A percentile compares a stretch with the other conserved stretches of the same genome.
These are phyloP conservation scores for Diabrotica virgifera DNA, from an alignment of 1,140 invertebrate genomes.

Conservation along the genomic window DNA sequence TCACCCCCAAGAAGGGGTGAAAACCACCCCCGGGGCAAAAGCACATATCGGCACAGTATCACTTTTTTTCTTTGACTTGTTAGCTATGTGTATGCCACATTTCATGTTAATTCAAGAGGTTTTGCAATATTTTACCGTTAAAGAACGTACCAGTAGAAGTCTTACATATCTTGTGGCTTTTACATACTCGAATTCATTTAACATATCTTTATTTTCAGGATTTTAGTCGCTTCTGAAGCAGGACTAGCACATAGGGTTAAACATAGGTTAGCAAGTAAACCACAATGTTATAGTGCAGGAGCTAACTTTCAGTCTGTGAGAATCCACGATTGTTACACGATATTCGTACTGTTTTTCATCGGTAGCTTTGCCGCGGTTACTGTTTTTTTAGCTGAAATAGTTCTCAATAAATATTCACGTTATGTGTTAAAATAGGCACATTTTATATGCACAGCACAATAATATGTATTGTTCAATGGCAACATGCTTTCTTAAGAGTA, in stretches of 20 bases:
- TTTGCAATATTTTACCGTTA: too few relatives aligned
- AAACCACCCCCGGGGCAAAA: too few relatives aligned
- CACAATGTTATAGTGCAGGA: slow-evolving; percentile 30
- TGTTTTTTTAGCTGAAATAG: slow-evolving; percentile 4
- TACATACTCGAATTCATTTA: background rate
- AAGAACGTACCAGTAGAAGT: background rate
- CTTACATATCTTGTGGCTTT: background rate
- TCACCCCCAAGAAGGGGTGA: too few relatives aligned
- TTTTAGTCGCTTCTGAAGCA: slow-evolving; percentile 30
- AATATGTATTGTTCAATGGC: too few relatives aligned
- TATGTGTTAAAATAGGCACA: too few relatives aligned
- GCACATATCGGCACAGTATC: too few relatives aligned
- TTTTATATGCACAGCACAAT: too few relatives aligned
- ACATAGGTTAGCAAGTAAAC: slow-evolving; percentile 30
- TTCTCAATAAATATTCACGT: slow-evolving; percentile 5
- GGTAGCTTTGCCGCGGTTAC: slow-evolving; percentile 23
- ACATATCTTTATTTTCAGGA: slow-evolving; percentile 24
- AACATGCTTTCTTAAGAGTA: too few relatives aligned
- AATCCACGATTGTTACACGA: slow-evolving; percentile 34
- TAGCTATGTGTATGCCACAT: too few relatives aligned
- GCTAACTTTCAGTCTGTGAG: slow-evolving; percentile 37
- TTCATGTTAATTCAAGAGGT: too few relatives aligned
- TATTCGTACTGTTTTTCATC: slow-evolving; percentile 28
- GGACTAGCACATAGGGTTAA: slow-evolving; percentile 32
- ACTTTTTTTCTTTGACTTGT: too few relatives aligned